Base-by-base conservation (phyloP, 37 sponge, comb jelly and placozoan genomes). In the Hexactinellida sp. region DNA sequence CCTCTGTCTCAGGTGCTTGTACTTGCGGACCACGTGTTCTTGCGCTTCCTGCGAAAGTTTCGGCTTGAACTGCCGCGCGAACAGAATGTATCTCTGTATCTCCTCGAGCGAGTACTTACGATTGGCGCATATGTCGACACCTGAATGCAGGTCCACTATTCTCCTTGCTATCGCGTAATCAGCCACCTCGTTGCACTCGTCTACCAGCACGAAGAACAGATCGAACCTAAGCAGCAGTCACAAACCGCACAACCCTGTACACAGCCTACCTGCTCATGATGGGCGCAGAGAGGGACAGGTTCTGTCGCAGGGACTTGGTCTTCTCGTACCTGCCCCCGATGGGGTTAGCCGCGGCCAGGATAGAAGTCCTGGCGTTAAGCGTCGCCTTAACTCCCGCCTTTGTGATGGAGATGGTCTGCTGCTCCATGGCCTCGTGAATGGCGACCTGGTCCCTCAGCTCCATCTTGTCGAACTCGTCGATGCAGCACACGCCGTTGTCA, bases 381-480 rank as follows among this genome's bases (percentile, higher is more conserved):
- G 94, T 95, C 0, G 99, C 99, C 90, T 98, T 98, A 38, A 98
- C 94, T n/a, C 99, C 99, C 25, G 99, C 99, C 87, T 98, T 98
- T 36, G 96, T 94, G 85, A 98, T 95, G 85, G 99, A 98, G 37
- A 98, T 95, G 84, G 99, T 98, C 90, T 98, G 99, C 82, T 98
- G 99, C 82, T 98, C 99, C 99, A 98, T 98, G n/a, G 96, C 96
- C 83, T 98, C 99, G 52, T 98, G 99, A 36, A 98, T 98, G 37
- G 99, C 99, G 36, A 95, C 96, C 76, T 98, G 99, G 86, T 98
- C 99, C 37, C 89, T 54, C 28, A 84, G 90, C 36, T 98, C 99
- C 99, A 98, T 98, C 92, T 98, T 98, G 41, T 98, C 99, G 90
- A 98, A 98, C 88, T 98, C 99, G 89, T 98, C 99, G 55, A 98